Evolutionary conservation across 2,113 vertebrate genomes (phyloP).

Genomic region (Piprites chloris): DNA sequence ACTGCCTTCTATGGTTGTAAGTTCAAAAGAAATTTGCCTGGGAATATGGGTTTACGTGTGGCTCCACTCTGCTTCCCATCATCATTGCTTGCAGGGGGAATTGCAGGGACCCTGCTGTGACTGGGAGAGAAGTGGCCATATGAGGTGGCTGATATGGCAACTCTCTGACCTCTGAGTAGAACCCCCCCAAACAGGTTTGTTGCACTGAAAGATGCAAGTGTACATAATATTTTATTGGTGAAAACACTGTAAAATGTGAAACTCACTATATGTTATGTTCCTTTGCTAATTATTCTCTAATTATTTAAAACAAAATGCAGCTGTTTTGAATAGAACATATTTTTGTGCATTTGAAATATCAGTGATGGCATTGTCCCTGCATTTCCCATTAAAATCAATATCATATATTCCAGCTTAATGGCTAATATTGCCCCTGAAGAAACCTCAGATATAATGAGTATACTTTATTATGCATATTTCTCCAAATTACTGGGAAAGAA

Average conservation of each 20-base stretch:
- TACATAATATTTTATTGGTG: not conserved
- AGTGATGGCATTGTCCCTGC: not conserved
- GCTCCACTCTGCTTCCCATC: not conserved
- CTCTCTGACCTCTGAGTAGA: not conserved
- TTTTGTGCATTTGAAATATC: not conserved
- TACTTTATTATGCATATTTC: not conserved
- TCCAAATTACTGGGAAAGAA: not conserved
- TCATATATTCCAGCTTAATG: not conserved
- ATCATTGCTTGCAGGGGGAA: not conserved
- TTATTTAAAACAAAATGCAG: not conserved
- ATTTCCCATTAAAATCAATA: not conserved
- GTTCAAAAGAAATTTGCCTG: not conserved
- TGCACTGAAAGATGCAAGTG: not conserved
- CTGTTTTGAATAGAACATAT: not conserved
- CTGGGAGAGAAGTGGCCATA: not conserved
- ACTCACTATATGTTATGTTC: not conserved
- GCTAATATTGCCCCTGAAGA: not conserved
- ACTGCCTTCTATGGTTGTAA: not conserved
- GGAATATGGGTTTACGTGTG: not conserved
- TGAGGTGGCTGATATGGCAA: fast-evolving
- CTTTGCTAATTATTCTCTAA: not conserved
- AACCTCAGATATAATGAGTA: not conserved
- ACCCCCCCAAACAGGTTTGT: not conserved
- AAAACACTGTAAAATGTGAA: not conserved
- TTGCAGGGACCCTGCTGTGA: not conserved